These are phyloP conservation scores for Caenorhabditis wallacei DNA, from an alignment of 2,888 invertebrate species.

Conservation along the genomic window DNA sequence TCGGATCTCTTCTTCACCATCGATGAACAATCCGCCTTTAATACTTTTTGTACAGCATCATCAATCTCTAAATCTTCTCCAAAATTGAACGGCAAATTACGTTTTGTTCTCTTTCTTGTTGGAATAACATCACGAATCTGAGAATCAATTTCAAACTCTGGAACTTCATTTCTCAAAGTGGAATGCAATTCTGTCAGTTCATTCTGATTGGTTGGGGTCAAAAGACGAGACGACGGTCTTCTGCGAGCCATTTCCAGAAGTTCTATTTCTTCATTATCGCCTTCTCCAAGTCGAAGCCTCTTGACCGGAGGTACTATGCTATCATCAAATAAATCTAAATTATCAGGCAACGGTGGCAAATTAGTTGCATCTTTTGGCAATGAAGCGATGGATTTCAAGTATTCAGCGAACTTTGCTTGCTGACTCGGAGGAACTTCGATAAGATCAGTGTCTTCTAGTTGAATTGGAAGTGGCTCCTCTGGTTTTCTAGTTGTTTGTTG, in stretches of 20 bases:
- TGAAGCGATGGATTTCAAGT: neutral
- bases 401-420: neutral
- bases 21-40: slow-evolving; percentile 23
- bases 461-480: neutral
- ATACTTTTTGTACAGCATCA: slow-evolving; percentile 10
- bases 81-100: slow-evolving; percentile 3
- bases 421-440: slow-evolving; percentile 1
- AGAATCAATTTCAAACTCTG: neutral
- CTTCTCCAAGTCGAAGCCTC: neutral
- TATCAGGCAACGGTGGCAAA: slow-evolving; percentile 24
- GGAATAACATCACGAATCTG: slow-evolving; percentile 2
- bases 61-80: slow-evolving; percentile 42
- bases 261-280: slow-evolving; percentile 5
- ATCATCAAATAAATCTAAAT: neutral
- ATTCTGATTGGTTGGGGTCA: slow-evolving; percentile 36
- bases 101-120: slow-evolving; percentile 1
- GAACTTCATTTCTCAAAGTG: neutral
- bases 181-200: slow-evolving; percentile 27
- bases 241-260: slow-evolving; percentile 24
- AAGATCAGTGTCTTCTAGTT: slow-evolving; percentile 14
- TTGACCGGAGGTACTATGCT: slow-evolving; percentile 19
- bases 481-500: neutral
- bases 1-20: slow-evolving; percentile 19
- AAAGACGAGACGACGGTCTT: slow-evolving; percentile 30
- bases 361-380: neutral